These are phyloP conservation scores for Lasioglossum pauxillum DNA, from an alignment of 2,888 invertebrate species.

Conservation along the genomic window DNA sequence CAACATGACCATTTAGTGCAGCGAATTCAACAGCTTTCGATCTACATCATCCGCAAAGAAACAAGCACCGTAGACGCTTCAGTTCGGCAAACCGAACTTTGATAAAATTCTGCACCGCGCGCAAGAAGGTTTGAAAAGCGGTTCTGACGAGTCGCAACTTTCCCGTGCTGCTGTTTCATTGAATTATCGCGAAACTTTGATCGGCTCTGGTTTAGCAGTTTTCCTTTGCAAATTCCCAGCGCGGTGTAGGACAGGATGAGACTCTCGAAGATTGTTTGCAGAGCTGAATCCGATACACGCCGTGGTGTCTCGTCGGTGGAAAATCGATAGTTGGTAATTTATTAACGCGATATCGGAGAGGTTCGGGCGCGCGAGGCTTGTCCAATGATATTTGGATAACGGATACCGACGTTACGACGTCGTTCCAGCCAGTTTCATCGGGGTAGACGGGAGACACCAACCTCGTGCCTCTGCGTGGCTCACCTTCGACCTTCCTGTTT, in stretches of 20 bases:
- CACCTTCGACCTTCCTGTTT: not conserved
- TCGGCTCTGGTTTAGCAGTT: not conserved
- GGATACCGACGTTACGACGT: slow-evolving; percentile 7
- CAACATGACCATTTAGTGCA: too few relatives aligned
- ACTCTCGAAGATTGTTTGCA: not conserved
- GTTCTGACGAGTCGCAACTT: not conserved
- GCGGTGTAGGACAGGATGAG: not conserved
- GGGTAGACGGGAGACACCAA: not conserved
- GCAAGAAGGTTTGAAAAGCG: not conserved
- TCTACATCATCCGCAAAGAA: not conserved
- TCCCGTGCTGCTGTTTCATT: not conserved
- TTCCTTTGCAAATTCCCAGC: not conserved
- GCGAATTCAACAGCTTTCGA: not conserved
- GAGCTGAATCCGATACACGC: not conserved
- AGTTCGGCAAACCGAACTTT: not conserved
- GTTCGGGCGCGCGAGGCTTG: not conserved
- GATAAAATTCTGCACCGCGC: not conserved
- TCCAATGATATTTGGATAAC: slow-evolving; percentile 32
- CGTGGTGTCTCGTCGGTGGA: not conserved
- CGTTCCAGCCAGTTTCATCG: not conserved
- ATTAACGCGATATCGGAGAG: slow-evolving; percentile 8
- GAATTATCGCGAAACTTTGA: not conserved
- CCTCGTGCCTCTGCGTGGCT: not conserved
- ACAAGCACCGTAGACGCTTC: not conserved
- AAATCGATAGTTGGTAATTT: slow-evolving; percentile 27